Evolutionary conservation across 2,888 invertebrate species (phyloP).

Genomic region (Nasonia oneida): DNA sequence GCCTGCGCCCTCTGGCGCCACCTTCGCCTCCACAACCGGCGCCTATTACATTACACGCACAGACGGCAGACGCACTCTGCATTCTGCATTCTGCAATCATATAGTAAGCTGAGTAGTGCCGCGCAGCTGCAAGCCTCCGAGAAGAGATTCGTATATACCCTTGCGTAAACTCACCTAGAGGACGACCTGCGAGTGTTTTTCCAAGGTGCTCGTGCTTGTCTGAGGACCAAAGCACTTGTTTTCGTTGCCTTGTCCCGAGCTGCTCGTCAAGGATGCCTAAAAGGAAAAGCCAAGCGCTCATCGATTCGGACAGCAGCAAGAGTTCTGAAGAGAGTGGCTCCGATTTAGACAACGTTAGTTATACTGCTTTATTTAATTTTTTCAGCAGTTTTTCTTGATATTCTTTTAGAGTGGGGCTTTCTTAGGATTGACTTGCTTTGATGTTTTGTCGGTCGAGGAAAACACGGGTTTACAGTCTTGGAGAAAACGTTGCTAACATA

Average conservation of each 20-base stretch:
- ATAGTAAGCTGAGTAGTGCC: too few species aligned
- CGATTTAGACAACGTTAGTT: slow-evolving; percentile 91
- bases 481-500: slow-evolving; percentile 27
- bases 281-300: slow-evolving; percentile 90
- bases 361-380: not conserved
- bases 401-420: not conserved
- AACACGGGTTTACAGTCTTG: not conserved
- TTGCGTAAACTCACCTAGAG: not conserved
- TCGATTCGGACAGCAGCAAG: slow-evolving; percentile 90
- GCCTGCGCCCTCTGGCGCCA: too few species aligned
- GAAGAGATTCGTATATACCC: not conserved
- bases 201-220: not conserved
- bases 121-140: too few species aligned
- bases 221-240: not conserved
- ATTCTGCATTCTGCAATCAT: too few species aligned
- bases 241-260: not conserved
- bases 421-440: not conserved
- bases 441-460: not conserved
- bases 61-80: too few species aligned
- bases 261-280: slow-evolving; percentile 84
- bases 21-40: too few species aligned
- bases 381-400: not conserved
- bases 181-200: not conserved
- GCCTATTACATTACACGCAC: too few species aligned
- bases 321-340: slow-evolving; percentile 87